Base-by-base conservation (phyloP, 2,797 vertebrate species). In the Amblyopsis hoosieri region DNA sequence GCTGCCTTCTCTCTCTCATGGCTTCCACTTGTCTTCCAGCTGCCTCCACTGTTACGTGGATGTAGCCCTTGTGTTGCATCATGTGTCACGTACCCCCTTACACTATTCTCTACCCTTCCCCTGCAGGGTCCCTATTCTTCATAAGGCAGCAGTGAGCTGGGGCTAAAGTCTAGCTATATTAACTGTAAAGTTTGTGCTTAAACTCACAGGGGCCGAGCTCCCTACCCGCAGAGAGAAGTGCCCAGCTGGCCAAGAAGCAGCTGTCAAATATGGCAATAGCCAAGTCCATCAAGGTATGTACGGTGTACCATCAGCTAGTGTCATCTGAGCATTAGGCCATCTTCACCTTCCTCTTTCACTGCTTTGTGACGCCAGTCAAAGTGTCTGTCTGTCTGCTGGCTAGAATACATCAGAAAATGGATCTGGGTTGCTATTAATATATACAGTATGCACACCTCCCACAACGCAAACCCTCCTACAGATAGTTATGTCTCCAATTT, bases 211-310 rank as follows among this genome's bases (percentile, higher is more conserved):
- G 84, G 23, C 91, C 92, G 0, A 63, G 85, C 6, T 87, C 89
- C 59, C 74, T 76, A 52, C 82, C 78, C 0, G 1, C 71, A 0
- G 59, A 83, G 69, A 84, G 87, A 45, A 64, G 52, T 19, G 50
- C 4, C 0, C 86, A 83, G 0, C 1, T 83, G 3, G 61, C 54
- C 23, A 85, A 88, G 23, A 90, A 85, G 31, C 89, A 78, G 82
- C 89, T 83, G 69, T 82, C 86, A 2, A 85, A 88, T 9, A 57
- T 86, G 0, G 70, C 87, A 63, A 77, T 60, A 72, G 84, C 93
- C 12, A 97, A 94, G 81, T 91, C 84, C 1, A 94, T 96, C 74
- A 94, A 96, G 95, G 97, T 99, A 91, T 83, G 80, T 56, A 64
- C n/a, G 45, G 11, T 8, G 12, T 13, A 1, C 11, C 3, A 19